A percentile compares a stretch with the other conserved stretches of the same genome.
These are phyloP conservation scores for Hirundichthys speculiger DNA, from an alignment of 2,113 vertebrate species.

Conservation along the genomic window DNA sequence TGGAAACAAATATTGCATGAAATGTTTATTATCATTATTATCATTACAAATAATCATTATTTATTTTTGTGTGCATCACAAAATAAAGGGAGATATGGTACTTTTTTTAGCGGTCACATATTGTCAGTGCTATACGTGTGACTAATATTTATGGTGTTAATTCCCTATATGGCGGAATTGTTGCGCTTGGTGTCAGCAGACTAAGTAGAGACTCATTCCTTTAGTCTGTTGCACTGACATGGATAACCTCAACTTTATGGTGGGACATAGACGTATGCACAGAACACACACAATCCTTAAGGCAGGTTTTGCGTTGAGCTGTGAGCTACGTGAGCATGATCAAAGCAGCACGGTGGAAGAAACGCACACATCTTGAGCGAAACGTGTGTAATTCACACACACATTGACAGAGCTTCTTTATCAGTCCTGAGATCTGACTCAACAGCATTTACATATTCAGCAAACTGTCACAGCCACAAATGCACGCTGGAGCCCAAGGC, in stretches of 20 bases:
- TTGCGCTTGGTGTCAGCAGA: constrained; percentile 1
- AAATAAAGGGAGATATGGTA: no score
- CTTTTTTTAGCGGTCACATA: no score
- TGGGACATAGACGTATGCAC: constrained; percentile 55
- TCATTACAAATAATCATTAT: no score
- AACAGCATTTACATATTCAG: constrained; percentile 77
- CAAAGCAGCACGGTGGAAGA: constrained; percentile 75
- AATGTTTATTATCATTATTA: no score
- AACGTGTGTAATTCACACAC: constrained; percentile 41
- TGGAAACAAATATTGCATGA: no score
- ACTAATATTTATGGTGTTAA: no score
- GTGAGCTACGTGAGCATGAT: constrained; percentile 76
- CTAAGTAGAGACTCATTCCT: constrained; percentile 12
- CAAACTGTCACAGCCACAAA: constrained; percentile 70
- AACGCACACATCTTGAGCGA: constrained; percentile 47
- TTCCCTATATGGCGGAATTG: no score
- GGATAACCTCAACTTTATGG: constrained; percentile 52
- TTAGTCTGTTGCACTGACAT: constrained; percentile 28
- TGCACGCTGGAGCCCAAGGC: constrained; percentile 44
- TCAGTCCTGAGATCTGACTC: constrained; percentile 66
- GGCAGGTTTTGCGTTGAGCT: constrained; percentile 75
- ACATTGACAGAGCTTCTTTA: constrained; percentile 62
- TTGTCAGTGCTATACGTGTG: no score
- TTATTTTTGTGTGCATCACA: no score
- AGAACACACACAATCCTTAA: constrained; percentile 54